phyloP scores from a whole-genome alignment of 2,113 vertebrate genomes.

The Brienomyrus longianalis region DNA sequence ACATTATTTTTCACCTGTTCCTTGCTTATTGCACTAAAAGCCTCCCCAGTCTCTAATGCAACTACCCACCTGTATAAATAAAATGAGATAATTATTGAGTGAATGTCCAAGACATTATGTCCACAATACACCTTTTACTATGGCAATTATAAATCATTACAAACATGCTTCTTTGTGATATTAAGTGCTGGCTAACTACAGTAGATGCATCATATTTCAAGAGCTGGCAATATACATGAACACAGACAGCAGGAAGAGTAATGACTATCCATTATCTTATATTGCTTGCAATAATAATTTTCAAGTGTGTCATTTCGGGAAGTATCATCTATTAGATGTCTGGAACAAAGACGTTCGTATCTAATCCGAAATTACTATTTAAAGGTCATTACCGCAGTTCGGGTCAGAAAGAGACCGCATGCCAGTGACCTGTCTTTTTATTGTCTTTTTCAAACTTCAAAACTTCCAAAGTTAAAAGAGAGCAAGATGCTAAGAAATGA shows the following conservation, averaged over 20 bases:
- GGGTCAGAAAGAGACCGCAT: constrained; percentile 40
- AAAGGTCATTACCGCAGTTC: constrained; percentile 49
- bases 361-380: constrained; percentile 64
- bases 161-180: constrained; percentile 58
- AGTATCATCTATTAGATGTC: constrained; percentile 61
- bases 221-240: constrained; percentile 46
- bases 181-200: constrained; percentile 64
- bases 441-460: constrained; percentile 17
- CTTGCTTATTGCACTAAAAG: background rate
- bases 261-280: constrained; percentile 68
- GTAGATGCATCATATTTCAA: constrained; percentile 66
- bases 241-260: constrained; percentile 53
- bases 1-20: constrained; percentile 12
- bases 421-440: constrained; percentile 46
- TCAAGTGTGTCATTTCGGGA: constrained; percentile 67
- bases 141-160: constrained; percentile 59
- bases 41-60: constrained; percentile 40
- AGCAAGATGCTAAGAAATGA: background rate
- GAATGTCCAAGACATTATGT: constrained; percentile 46
- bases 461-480: constrained; percentile 4
- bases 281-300: constrained; percentile 56
- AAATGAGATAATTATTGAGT: constrained; percentile 68
- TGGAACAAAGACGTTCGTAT: constrained; percentile 57
- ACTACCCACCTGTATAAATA: constrained; percentile 60
- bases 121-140: constrained; percentile 48